These are phyloP conservation scores for Polyploca ridens DNA, from an alignment of 2,888 invertebrate genomes.

Conservation along the genomic window DNA sequence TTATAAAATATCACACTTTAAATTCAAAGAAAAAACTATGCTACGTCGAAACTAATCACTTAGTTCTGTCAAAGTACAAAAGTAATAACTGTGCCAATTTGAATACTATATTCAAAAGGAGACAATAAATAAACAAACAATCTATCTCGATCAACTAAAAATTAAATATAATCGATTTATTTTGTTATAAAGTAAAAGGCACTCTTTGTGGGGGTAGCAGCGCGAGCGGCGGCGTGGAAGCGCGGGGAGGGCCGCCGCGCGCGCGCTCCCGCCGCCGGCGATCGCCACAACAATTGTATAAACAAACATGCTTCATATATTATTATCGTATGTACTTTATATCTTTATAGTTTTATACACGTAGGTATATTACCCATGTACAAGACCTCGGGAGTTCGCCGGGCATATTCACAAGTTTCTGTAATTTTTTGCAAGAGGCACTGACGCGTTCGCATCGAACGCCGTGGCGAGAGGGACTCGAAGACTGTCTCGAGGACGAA, in stretches of 20 bases:
- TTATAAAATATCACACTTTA: constrained; percentile 85
- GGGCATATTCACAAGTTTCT: constrained; percentile 60
- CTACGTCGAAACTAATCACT: constrained; percentile 80
- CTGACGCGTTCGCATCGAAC: constrained; percentile 49
- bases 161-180: constrained; percentile 82
- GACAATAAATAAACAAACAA: constrained; percentile 83
- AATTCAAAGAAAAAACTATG: constrained; percentile 81
- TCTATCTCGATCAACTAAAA: constrained; percentile 82
- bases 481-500: constrained; percentile 63
- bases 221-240: constrained; percentile 62
- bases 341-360: constrained; percentile 59
- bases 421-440: constrained; percentile 64
- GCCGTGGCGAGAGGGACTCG: constrained; percentile 54
- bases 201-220: constrained; percentile 60
- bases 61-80: constrained; percentile 82
- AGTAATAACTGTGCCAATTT: constrained; percentile 82
- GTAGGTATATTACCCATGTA: constrained; percentile 56
- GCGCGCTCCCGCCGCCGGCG: constrained; percentile 44
- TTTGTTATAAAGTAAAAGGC: constrained; percentile 79
- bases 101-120: constrained; percentile 79
- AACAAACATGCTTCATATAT: constrained; percentile 62
- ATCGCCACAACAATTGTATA: constrained; percentile 47
- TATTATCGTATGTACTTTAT: constrained; percentile 52
- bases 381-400: constrained; percentile 69
- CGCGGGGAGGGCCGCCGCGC: constrained; percentile 50